phyloP scores from a whole-genome alignment of 2,797 vertebrate genomes.

The Catamblyrhynchus diadema region DNA sequence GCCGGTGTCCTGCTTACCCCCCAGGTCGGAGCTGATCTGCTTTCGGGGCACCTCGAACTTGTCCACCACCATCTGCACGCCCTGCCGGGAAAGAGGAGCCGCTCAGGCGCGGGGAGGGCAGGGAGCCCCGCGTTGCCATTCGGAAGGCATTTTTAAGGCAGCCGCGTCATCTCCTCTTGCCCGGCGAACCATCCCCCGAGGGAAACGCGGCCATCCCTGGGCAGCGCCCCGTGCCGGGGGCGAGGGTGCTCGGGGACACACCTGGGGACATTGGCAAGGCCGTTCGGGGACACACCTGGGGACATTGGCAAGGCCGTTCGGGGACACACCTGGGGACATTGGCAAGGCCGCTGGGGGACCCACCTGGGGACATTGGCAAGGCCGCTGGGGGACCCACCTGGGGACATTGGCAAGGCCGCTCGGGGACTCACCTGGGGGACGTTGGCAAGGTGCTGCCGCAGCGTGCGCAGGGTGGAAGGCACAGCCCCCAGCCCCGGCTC shows the following conservation, averaged over 20 bases:
- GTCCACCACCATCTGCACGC: slow-evolving; percentile 68
- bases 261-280: slow-evolving; percentile 48
- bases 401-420: background rate
- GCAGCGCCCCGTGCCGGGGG: rapidly evolving
- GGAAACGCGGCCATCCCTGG: rapidly evolving
- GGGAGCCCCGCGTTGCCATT: background rate
- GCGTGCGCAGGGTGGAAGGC: slow-evolving; percentile 48
- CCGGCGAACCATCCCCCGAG: background rate
- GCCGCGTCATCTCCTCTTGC: background rate
- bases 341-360: no score
- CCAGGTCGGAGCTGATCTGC: slow-evolving; percentile 69
- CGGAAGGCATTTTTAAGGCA: background rate
- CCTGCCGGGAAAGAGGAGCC: slow-evolving; percentile 58
- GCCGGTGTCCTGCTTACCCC: slow-evolving; percentile 45
- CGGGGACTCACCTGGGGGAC: slow-evolving; percentile 63
- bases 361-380: slow-evolving; percentile 52
- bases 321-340: no score
- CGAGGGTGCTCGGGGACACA: slow-evolving; percentile 3
- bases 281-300: background rate
- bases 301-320: no score
- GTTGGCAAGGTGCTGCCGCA: slow-evolving; percentile 61
- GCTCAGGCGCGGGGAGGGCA: background rate
- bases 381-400: slow-evolving; percentile 28
- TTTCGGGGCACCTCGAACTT: slow-evolving; percentile 74
- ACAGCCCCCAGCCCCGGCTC: slow-evolving; percentile 61